Conservation (phyloP, 2,797 vertebrate genomes). For the Melanotaenia nigrans region DNA sequence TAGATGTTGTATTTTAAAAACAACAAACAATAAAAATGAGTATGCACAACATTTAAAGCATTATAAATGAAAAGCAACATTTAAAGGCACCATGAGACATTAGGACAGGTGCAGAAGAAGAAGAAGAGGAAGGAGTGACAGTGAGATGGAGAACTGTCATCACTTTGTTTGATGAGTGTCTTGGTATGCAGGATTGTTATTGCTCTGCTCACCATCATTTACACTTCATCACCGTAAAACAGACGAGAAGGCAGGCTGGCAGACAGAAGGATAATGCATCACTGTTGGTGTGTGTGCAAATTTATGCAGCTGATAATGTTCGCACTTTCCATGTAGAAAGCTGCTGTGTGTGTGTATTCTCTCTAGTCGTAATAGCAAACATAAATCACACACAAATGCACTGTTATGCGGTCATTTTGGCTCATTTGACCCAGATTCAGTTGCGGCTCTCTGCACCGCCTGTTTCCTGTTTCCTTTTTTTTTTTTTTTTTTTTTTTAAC, state of each 20-base stretch:
- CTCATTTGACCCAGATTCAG: constrained; percentile 67
- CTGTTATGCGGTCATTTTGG: constrained; percentile 65
- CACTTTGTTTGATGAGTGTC: constrained; percentile 32
- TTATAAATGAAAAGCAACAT: background rate
- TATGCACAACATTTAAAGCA: background rate
- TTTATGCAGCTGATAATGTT: background rate
- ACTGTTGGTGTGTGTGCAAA: constrained; percentile 9
- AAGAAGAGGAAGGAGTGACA: background rate
- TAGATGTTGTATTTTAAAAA: background rate
- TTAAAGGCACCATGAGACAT: background rate
- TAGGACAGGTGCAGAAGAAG: constrained; percentile 26
- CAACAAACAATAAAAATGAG: background rate
- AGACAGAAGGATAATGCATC: constrained; percentile 40
- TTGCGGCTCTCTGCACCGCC: constrained; percentile 33
- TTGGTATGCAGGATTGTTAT: constrained; percentile 56
- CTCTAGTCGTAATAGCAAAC: constrained; percentile 28
- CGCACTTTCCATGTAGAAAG: background rate
- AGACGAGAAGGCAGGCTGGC: constrained; percentile 44
- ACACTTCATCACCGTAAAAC: constrained; percentile 60
- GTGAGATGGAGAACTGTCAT: constrained; percentile 43
- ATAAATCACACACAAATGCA: constrained; percentile 18
- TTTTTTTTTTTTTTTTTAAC: background rate
- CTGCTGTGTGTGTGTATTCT: background rate
- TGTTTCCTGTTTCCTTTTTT: background rate
- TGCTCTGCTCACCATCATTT: constrained; percentile 63